Conservation (phyloP, 2,113 vertebrate genomes). For the Pelobates fuscus region DNA sequence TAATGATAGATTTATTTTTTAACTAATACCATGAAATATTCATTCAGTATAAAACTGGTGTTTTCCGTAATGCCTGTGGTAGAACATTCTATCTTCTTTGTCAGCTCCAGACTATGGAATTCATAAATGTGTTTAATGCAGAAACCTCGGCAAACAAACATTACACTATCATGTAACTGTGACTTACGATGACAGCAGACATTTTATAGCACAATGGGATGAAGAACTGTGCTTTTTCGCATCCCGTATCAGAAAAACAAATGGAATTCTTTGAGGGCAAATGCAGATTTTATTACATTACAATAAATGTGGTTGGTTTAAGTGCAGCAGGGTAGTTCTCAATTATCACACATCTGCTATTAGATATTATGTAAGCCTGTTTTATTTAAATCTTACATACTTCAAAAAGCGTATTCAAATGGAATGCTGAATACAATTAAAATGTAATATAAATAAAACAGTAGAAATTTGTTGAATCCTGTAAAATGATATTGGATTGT, state of each 20-base stretch:
- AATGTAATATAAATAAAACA: slow-evolving; percentile 26
- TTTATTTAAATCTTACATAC: slow-evolving; percentile 30
- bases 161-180: slow-evolving; percentile 16
- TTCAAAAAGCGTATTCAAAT: slow-evolving; percentile 40
- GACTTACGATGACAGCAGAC: slow-evolving; percentile 9
- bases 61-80: not conserved
- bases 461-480: slow-evolving; percentile 32
- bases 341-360: slow-evolving; percentile 40
- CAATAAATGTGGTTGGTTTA: slow-evolving; percentile 49
- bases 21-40: too few relatives aligned
- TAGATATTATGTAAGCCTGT: slow-evolving; percentile 40
- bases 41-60: too few relatives aligned
- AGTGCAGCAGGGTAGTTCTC: slow-evolving; percentile 25
- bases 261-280: slow-evolving; percentile 35
- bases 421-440: slow-evolving; percentile 38
- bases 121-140: slow-evolving; percentile 55
- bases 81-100: not conserved
- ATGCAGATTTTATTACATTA: slow-evolving; percentile 45
- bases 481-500: slow-evolving; percentile 37
- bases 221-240: not conserved
- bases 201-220: slow-evolving; percentile 27
- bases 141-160: slow-evolving; percentile 60
- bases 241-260: slow-evolving; percentile 37
- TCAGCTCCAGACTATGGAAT: slow-evolving; percentile 52
- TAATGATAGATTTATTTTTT: too few relatives aligned